A percentile compares a stretch with the other conserved stretches of the same genome.
phyloP scores from a whole-genome alignment of 2,888 invertebrate genomes.

The Germaria angustata region DNA sequence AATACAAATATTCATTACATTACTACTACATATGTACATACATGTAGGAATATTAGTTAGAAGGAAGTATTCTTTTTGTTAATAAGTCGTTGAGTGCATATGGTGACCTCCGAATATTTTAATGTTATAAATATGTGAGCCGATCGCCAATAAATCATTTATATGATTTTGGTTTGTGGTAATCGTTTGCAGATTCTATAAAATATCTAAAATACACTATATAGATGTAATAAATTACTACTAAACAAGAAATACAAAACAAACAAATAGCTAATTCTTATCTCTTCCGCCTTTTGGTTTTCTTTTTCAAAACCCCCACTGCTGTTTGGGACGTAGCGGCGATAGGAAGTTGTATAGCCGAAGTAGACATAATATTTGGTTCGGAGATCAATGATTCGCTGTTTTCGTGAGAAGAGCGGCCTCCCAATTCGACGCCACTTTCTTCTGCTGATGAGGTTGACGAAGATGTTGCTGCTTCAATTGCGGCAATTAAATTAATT shows the following conservation, averaged over 20 bases:
- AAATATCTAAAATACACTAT: slow-evolving; percentile 69
- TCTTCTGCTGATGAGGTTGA: slow-evolving; percentile 78
- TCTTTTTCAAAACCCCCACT: slow-evolving; percentile 77
- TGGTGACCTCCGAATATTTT: too few species aligned
- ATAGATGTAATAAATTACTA: slow-evolving; percentile 77
- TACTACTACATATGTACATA: too few species aligned
- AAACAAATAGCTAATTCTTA: slow-evolving; percentile 81
- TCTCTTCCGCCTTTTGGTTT: slow-evolving; percentile 80
- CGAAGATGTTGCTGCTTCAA: slow-evolving; percentile 76
- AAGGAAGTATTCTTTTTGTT: too few species aligned
- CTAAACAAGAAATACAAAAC: slow-evolving; percentile 79
- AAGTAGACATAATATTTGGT: slow-evolving; percentile 31
- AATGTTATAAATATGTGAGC: too few species aligned
- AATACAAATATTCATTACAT: too few species aligned
- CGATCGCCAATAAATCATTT: slow-evolving; percentile 17
- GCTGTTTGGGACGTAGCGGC: slow-evolving; percentile 65
- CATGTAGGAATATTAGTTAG: too few species aligned
- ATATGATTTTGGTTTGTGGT: slow-evolving; percentile 11
- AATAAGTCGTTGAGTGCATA: too few species aligned
- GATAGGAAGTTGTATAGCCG: slow-evolving; percentile 36
- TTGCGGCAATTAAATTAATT: slow-evolving; percentile 76
- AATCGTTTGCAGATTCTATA: slow-evolving; percentile 28
- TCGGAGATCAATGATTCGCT: slow-evolving; percentile 48
- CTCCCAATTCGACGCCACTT: slow-evolving; percentile 72
- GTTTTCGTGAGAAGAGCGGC: slow-evolving; percentile 48